Evolutionary conservation across 2,797 vertebrate species (phyloP), one percentile per base, ranked within the genome.

Genomic region (Enteromius viviparus): DNA sequence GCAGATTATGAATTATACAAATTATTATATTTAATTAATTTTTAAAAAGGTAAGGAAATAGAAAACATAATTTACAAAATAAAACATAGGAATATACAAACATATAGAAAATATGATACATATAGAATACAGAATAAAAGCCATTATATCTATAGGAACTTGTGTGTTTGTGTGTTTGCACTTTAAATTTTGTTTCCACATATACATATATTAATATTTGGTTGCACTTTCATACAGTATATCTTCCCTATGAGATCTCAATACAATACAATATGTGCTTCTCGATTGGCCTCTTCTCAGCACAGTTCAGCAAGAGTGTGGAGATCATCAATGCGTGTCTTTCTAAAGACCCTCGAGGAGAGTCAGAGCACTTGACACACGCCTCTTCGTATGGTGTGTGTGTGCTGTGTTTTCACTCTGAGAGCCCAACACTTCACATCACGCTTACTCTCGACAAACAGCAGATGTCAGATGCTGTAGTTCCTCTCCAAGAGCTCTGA

Each of bases 401-500:
- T 45, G 68, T 3, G 40, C 21, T 55, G 29, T 75, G n/a, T 21
- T 64, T 45, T 81, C 60, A 64, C 65, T 75, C 45, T 14, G 45
- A 74, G 21, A 75, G 29, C 70, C 23, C 8, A 60, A 80, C 37
- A 32, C 49, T 71, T 72, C 78, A 42, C 69, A 34, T 65, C 60
- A 23, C 1, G 32, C 23, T 19, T 65, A 37, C 81, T 70, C 47
- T 55, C 10, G 49, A 60, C 37, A 77, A 70, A 83, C 69, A 70
- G 26, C 74, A 82, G 80, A 82, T 68, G 80, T 55, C 62, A 68
- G 64, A 66, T 68, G 47, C 77, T 68, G 17, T 42, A 82, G 32
- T 68, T 68, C 60, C 70, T 66, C 6, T 64, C n/a, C 66, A 45
- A 70, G 45, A 74, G 29, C 42, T 64, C 58, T 37, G 58, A 75